phyloP scores from a whole-genome alignment of 2,113 vertebrate genomes.

The Laticauda colubrina region DNA sequence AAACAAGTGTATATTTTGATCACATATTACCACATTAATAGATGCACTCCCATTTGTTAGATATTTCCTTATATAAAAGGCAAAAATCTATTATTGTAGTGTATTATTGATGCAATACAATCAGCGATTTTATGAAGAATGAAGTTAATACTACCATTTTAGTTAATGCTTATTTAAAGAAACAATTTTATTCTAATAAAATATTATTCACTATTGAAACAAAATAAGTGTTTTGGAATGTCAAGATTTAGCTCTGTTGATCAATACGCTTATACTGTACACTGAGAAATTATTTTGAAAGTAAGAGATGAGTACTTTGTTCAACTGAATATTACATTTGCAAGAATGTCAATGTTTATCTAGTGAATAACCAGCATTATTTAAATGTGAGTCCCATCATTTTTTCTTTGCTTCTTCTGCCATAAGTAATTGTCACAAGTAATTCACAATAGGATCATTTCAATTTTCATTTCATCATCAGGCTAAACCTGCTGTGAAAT shows the following conservation, averaged over 20 bases:
- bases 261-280: not conserved
- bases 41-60: not conserved
- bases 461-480: not conserved
- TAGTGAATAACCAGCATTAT: not conserved
- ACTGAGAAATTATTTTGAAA: not conserved
- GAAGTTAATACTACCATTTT: not conserved
- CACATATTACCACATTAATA: rapidly evolving
- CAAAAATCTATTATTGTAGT: not conserved
- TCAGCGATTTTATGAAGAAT: not conserved
- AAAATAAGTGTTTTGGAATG: not conserved
- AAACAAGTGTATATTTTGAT: not conserved
- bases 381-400: not conserved
- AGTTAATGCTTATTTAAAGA: not conserved
- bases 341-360: not conserved
- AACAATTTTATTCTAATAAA: not conserved
- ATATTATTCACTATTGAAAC: conserved; percentile 14
- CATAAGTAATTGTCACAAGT: not conserved
- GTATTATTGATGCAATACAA: not conserved
- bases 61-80: not conserved
- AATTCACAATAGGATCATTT: not conserved
- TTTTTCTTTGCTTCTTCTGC: not conserved
- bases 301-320: not conserved
- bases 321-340: not conserved
- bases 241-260: not conserved
- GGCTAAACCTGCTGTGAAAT: not conserved